Evolutionary conservation across 2,888 invertebrate genomes (phyloP).

Genomic region (Callinectes sapidus): DNA sequence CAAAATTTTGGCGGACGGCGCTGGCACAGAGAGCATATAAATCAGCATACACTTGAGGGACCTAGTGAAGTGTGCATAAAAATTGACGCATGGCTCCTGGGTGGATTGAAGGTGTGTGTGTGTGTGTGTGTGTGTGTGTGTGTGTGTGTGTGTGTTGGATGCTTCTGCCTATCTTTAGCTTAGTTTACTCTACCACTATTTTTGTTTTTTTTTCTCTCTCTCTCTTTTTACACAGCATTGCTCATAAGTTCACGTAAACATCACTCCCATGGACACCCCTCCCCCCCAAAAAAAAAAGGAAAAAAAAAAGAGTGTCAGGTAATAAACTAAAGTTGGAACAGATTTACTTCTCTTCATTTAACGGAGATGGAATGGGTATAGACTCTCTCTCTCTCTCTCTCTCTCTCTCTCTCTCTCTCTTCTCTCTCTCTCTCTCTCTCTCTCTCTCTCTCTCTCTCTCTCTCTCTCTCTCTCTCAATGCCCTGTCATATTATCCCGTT

Average conservation of each 20-base stretch:
- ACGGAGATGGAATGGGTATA: background rate
- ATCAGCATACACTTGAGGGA: conserved; percentile 6
- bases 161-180: background rate
- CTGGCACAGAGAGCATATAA: conserved; percentile 2
- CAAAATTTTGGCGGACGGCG: background rate
- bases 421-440: background rate
- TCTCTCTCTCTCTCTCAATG: background rate
- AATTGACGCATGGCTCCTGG: background rate
- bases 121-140: conserved; percentile 42
- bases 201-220: background rate
- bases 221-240: background rate
- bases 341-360: background rate
- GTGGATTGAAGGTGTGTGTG: background rate
- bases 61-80: background rate
- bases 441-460: background rate
- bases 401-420: too few species aligned
- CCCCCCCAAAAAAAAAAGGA: too few species aligned
- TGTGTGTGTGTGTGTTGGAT: conserved; percentile 34
- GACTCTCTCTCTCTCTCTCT: background rate
- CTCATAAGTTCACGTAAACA: too few species aligned
- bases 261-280: background rate
- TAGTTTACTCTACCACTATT: background rate
- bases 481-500: conserved; percentile 6
- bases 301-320: background rate
- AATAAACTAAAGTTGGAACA: background rate